These are phyloP conservation scores for Plusia festucae DNA, from an alignment of 2,888 invertebrate genomes.

Conservation along the genomic window DNA sequence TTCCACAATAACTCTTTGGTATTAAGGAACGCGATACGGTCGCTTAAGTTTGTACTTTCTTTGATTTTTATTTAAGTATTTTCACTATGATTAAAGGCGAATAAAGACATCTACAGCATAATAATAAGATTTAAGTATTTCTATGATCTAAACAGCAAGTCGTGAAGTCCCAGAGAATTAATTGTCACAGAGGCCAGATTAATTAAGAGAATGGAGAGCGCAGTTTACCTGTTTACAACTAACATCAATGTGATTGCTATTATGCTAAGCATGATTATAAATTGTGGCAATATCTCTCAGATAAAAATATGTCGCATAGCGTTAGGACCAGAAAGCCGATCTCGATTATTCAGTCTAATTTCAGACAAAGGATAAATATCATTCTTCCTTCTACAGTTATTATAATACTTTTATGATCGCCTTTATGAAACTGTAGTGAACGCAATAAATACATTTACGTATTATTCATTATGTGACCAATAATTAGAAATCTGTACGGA, in stretches of 20 bases:
- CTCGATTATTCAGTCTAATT: neutral
- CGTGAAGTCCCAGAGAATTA: neutral
- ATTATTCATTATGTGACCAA: neutral
- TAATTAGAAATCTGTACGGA: neutral
- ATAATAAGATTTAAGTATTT: neutral
- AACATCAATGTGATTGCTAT: neutral
- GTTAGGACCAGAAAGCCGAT: neutral
- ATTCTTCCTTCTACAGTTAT: neutral
- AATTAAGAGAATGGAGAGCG: neutral
- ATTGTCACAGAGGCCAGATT: neutral
- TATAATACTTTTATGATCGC: neutral
- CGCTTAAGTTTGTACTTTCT: constrained; percentile 8
- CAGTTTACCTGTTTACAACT: constrained; percentile 2
- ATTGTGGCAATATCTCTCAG: neutral
- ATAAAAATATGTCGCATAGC: neutral
- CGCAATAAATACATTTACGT: neutral
- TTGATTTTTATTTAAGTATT: neutral
- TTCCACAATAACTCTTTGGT: constrained; percentile 28
- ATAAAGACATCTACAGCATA: neutral
- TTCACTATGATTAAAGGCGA: neutral
- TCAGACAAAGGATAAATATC: neutral
- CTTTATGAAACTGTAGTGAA: neutral
- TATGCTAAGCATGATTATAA: neutral
- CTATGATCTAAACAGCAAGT: neutral
- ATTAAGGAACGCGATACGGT: constrained; percentile 24